Evolutionary conservation across 1,140 invertebrate species (phyloP), one percentile per base, ranked within the genome.

Genomic region (Globodera rostochiensis): DNA sequence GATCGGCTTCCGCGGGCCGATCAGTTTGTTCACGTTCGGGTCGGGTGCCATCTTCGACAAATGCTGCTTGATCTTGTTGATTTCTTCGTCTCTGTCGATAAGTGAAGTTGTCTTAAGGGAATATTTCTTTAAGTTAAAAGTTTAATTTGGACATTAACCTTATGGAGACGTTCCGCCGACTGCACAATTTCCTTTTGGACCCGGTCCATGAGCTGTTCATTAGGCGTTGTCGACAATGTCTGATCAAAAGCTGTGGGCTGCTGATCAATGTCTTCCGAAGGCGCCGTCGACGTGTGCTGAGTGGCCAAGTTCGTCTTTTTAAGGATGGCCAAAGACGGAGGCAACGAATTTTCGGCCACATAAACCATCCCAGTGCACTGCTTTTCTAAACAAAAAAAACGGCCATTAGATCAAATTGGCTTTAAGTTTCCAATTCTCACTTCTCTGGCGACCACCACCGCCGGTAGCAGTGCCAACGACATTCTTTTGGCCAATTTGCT

Each of bases 1-100:
- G 6, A 64, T 21, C 4, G 77, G 77, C 70, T 70, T 69, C 36
- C 64, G 77, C 25, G 25, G 9, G 45, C 77, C 77, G 70, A 78
- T 66, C n/a, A 78, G 66, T 49, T 70, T 78, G 77, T 50, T 69
- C 11, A 70, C 13, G 11, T 78, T 64, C 13, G 77, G 77, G 49
- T 66, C 70, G 19, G 53, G 49, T 47, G n/a, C 25, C 19, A 78
- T 25, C 8, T 64, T 69, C 50, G 53, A 50, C 70, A 78, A 45
- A 53, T 70, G 36, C 0, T 78, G n/a, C 50, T 78, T 78, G 13
- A 78, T 78, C 6, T 25, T 19, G 21, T 36, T 21, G 49, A 78
- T 15, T 47, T 78, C 25, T n/a, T 66, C 77, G 21, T 64, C 57
- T 66, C 45, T 64, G 77, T 49, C 9, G 49, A n/a, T 49, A 70